Base-by-base conservation (phyloP, 2,113 vertebrate genomes). In the Circaetus gallicus region DNA sequence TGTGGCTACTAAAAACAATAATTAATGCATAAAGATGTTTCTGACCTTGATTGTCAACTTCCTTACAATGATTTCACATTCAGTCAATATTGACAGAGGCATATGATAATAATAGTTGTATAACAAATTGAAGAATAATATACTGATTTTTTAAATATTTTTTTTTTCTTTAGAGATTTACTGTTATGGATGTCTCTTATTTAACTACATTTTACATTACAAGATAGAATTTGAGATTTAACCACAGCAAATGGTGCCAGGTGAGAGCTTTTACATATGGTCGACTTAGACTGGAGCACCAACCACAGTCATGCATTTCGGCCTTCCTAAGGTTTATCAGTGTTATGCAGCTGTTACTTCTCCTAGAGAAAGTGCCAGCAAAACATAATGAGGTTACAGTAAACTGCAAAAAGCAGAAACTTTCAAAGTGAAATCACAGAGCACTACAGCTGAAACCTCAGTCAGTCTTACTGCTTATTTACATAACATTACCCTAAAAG, bases 271-370 rank as follows among this genome's bases (percentile, higher is more conserved):
- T 77, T 67, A 18, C 16, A 17, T 73, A 6, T 24, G 42, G 62
- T 36, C 6, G 16, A 8, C 43, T 92, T 36, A 66, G 52, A 67
- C 19, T 66, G 50, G n/a, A 92, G 47, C 52, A 49, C n/a, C 20
- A 49, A 65, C 40, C 70, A 36, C 10, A 55, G 38, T 29, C 6
- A 38, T 2, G 5, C 17, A 10, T 66, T 90, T 94, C 0, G 2
- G 62, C 50, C 66, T 87, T 93, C 76, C 80, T 65, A 77, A 76
- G 40, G 82, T 97, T 98, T 97, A 97, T 98, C 98, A 89, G 55
- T 45, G 14, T 69, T 55, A 25, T 55, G 82, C 98, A 98, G 98
- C 95, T 96, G 96, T 79, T 92, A 61, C 59, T 45, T 92, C 38
- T 73, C 53, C 29, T 79, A 82, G 42, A 95, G 72, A 52, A 94